A percentile compares a stretch with the other conserved stretches of the same genome.
Evolutionary conservation across 2,113 vertebrate species (phyloP).

Genomic region (Poeciliopsis prolifica): DNA sequence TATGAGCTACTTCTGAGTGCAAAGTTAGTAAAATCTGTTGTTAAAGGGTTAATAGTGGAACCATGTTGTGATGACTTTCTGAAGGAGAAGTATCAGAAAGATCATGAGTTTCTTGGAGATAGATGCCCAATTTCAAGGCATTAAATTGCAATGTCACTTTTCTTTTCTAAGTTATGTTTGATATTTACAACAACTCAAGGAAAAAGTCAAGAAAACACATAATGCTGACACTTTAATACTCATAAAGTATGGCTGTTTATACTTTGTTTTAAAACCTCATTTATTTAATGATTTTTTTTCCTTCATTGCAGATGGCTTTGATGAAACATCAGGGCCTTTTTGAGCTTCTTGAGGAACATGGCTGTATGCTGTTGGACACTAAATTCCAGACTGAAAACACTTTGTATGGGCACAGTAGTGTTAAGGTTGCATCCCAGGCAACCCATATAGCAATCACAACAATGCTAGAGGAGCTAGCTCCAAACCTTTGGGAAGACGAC

Average conservation of each 20-base stretch:
- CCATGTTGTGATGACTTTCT: too few relatives aligned
- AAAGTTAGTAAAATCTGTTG: too few relatives aligned
- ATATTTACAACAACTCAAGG: too few relatives aligned
- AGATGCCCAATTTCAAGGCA: too few relatives aligned
- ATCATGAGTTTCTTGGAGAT: too few relatives aligned
- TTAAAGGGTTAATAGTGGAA: too few relatives aligned
- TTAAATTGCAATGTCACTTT: too few relatives aligned
- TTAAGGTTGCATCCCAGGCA: conserved; percentile 36
- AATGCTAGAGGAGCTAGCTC: conserved; percentile 87
- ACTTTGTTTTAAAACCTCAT: neutral
- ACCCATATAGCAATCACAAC: conserved; percentile 81
- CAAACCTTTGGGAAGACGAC: conserved; percentile 88
- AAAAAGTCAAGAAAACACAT: too few relatives aligned
- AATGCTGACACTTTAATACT: neutral
- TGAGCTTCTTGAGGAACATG: conserved; percentile 77
- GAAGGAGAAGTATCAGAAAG: too few relatives aligned
- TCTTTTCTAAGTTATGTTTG: too few relatives aligned
- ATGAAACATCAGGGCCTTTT: conserved; percentile 86
- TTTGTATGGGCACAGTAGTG: conserved; percentile 3
- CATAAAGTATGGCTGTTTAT: neutral
- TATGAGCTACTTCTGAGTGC: too few relatives aligned
- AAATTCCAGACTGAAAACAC: conserved; percentile 76
- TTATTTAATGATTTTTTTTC: neutral
- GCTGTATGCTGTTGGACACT: conserved; percentile 58
- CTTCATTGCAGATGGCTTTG: conserved; percentile 81